phyloP scores from a whole-genome alignment of 2,797 vertebrate species.

The Epinephelus coioides region DNA sequence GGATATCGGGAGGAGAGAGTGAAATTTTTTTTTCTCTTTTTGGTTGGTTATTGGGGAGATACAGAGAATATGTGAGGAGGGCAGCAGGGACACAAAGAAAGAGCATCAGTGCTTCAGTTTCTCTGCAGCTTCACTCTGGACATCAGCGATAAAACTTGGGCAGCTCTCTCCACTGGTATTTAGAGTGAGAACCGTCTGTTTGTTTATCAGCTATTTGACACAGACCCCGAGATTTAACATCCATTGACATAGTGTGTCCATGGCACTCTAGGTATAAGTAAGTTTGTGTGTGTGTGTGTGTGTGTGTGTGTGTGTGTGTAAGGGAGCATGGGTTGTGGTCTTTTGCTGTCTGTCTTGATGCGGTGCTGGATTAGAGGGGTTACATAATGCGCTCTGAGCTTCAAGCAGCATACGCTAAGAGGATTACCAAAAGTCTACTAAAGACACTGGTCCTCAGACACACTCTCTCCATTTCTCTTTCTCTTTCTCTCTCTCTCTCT shows the following conservation, averaged over 20 bases:
- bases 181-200: slow-evolving; percentile 11
- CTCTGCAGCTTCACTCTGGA: slow-evolving; percentile 10
- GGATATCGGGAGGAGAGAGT: slow-evolving; percentile 51
- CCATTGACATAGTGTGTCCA: slow-evolving; percentile 10
- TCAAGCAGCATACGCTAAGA: slow-evolving; percentile 86
- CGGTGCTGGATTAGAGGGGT: slow-evolving; percentile 82
- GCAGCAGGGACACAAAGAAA: slow-evolving; percentile 34
- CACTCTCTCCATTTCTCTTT: not conserved
- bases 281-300: not conserved
- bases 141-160: not conserved
- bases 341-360: slow-evolving; percentile 82
- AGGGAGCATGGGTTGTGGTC: slow-evolving; percentile 70
- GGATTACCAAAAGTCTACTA: slow-evolving; percentile 86
- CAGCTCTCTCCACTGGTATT: not conserved
- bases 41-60: slow-evolving; percentile 54
- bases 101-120: not conserved
- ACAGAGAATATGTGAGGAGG: slow-evolving; percentile 50
- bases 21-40: slow-evolving; percentile 46
- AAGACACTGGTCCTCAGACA: slow-evolving; percentile 79
- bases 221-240: slow-evolving; percentile 8
- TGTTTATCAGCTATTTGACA: slow-evolving; percentile 18
- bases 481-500: no score
- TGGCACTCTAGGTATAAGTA: not conserved
- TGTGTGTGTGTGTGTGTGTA: slow-evolving; percentile 23
- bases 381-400: slow-evolving; percentile 86